Evolutionary conservation across 2,888 invertebrate species (phyloP), one percentile per base, ranked within the genome.

Genomic region (Clusia tigrina): DNA sequence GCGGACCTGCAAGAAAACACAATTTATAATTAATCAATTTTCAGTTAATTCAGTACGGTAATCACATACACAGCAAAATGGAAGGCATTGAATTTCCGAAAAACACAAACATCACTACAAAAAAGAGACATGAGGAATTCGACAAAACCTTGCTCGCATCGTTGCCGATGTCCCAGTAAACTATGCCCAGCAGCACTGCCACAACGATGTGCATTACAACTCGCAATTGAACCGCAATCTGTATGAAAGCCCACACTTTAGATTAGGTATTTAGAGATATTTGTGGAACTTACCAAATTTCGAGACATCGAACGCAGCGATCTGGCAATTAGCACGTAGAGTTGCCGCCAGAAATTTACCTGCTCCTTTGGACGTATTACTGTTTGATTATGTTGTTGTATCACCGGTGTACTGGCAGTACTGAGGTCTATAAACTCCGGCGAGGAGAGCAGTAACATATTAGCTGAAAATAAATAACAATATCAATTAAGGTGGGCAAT

Each of bases 41-140:
- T 55, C 20, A 17, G 48, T n/a, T 48, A n/a, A 48, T 48, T 23
- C 63, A 15, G 3, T 48, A 3, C 22, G 15, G 20, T 20, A 42
- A 42, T 42, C n/a, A 89, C 93, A 91, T 87, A 95, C 96, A 96
- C 61, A 91, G 91, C 52, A 96, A 88, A 54, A 93, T 89, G 53
- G 95, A 92, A 9, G 94, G 91, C 86, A 94, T 96, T 74, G 95
- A 92, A 6, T 96, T 93, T 15, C 94, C 95, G 79, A 94, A 93
- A 90, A 96, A 95, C 54, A 96, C 87, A 84, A 97, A 97, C 87
- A 97, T 90, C 57, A 95, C 88, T 66, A 91, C 90, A 84, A 95
- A 97, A 85, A 94, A 95, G 51, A 96, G 85, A 78, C 91, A 92
- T 78, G 94, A 94, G 71, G 91, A 91, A 81, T 96, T 98, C 80